Conservation (phyloP, 2,888 invertebrate species). For the Heliconius hortense region DNA sequence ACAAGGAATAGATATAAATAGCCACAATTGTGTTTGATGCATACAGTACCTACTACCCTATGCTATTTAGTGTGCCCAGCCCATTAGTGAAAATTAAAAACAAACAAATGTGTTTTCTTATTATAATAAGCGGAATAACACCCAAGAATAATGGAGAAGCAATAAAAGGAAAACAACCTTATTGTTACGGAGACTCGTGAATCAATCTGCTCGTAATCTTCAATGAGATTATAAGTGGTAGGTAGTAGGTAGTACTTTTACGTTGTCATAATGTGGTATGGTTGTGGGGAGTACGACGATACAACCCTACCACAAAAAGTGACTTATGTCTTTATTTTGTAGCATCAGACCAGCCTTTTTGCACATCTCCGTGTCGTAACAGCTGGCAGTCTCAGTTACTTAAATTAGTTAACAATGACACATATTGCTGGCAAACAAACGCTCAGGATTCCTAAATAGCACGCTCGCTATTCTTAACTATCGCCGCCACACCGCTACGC, state of each 20-base stretch:
- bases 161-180: constrained; percentile 60
- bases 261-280: constrained; percentile 28
- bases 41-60: constrained; percentile 27
- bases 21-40: constrained; percentile 46
- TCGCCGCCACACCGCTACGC: constrained; percentile 67
- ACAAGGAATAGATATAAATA: constrained; percentile 58
- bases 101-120: constrained; percentile 31
- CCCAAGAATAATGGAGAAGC: constrained; percentile 48
- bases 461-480: constrained; percentile 75
- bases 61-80: constrained; percentile 32
- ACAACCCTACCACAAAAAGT: not conserved
- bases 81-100: constrained; percentile 39
- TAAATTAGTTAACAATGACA: constrained; percentile 83
- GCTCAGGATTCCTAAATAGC: constrained; percentile 78
- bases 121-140: constrained; percentile 25
- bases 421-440: constrained; percentile 82
- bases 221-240: constrained; percentile 40
- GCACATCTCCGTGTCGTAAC: constrained; percentile 68
- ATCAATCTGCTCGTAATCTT: constrained; percentile 60
- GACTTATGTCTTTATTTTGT: constrained; percentile 45
- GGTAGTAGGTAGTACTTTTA: constrained; percentile 39
- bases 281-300: constrained; percentile 24
- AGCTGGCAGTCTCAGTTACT: constrained; percentile 78
- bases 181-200: constrained; percentile 58
- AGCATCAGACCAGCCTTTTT: constrained; percentile 53